Base-by-base conservation (phyloP, 2,113 vertebrate species). In the Sminthopsis crassicaudata region DNA sequence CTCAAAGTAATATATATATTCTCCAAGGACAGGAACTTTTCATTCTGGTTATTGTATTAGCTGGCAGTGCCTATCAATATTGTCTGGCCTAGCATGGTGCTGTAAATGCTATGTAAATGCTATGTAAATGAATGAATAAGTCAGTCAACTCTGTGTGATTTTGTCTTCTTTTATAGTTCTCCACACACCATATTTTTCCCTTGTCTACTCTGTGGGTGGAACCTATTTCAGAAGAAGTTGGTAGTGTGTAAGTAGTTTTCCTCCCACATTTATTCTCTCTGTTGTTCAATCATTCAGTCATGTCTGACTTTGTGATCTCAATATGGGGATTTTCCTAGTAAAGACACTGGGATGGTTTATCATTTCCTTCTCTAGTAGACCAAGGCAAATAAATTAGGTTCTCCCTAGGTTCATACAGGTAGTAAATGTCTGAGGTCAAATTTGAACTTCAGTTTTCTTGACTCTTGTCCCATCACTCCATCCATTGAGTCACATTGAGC, bases 201-300 rank as follows among this genome's bases (percentile, higher is more conserved):
- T 97, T 99, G 97, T 98, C 99, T 92, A 99, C 99, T 0, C 98
- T 99, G n/a, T 99, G 99, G 99, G 99, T 99, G 95, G 99, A 99
- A 97, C 99, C 99, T 1, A 98, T 99, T 96, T 99, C 99, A 26
- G 99, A 99, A 98, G 99, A 99, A 97, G 97, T 98, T 97, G 97
- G 98, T 51, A 98, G 98, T 93, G 98, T 99, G 99, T 99, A 98
- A 99, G 99, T 99, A 97, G 94, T 84, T 57, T 91, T 50, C 24
- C 16, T 22, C 46, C 53, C 60, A n/a, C 42, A 48, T 89, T 91
- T 53, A 93, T 88, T 84, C 91, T 42, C 54, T 95, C 42, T 95
- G 27, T 88, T 55, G 57, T 46, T 23, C 53, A 91, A 22, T 25
- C 24, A 25, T 42, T 84, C 67, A 84, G 60, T 42, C n/a, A 22